Conservation (phyloP, 2,888 invertebrate genomes). For the Tipula helvola region DNA sequence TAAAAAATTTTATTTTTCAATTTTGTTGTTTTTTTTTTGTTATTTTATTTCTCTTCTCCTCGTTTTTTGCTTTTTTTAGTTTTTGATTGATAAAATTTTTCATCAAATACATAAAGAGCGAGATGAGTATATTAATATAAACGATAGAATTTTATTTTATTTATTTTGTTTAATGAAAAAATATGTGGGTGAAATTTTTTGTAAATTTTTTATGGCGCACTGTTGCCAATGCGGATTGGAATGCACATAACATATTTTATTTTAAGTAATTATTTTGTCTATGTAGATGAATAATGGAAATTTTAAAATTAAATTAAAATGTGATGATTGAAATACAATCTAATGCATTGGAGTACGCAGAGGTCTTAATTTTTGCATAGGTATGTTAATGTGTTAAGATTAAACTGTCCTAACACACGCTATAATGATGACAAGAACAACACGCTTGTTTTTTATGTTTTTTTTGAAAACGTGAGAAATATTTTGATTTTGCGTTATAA, state of each 20-base stretch:
- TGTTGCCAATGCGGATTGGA: conserved; percentile 5
- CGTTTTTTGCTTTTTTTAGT: not conserved
- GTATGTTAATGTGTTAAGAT: not conserved
- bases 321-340: not conserved
- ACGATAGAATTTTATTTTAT: not conserved
- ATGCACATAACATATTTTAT: not conserved
- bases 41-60: not conserved
- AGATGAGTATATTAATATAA: not conserved
- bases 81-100: conserved; percentile 6
- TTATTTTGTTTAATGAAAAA: not conserved
- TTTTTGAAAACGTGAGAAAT: not conserved
- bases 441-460: not conserved
- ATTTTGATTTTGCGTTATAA: not conserved
- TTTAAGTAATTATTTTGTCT: not conserved
- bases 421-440: not conserved
- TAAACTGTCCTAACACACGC: not conserved
- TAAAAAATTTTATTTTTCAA: not conserved
- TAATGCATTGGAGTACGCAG: not conserved
- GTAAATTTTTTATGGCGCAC: not conserved
- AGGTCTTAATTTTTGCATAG: not conserved
- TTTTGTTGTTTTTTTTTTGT: not conserved
- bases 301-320: not conserved
- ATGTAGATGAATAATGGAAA: not conserved
- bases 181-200: conserved; percentile 5
- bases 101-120: conserved; percentile 7